Conservation (phyloP, 1,140 invertebrate species). For the Hyphantria cunea region DNA sequence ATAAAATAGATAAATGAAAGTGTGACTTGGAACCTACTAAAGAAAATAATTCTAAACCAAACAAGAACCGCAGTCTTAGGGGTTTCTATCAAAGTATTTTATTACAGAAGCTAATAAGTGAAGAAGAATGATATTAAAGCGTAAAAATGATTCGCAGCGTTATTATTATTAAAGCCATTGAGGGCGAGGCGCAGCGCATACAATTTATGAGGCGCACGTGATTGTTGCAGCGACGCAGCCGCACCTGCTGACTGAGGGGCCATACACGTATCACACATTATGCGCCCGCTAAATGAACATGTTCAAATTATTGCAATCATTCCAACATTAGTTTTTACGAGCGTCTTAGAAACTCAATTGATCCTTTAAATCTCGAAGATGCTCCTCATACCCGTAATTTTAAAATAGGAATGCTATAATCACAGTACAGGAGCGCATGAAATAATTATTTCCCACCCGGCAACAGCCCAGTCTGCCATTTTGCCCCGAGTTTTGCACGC, state of each 20-base stretch:
- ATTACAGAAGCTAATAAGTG: not conserved
- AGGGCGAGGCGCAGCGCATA: conserved; percentile 33
- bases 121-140: not conserved
- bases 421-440: no score
- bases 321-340: no score
- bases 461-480: not conserved
- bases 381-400: no score
- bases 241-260: not conserved
- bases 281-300: not conserved
- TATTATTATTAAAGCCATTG: conserved; percentile 36
- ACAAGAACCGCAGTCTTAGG: not conserved
- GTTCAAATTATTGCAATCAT: not conserved
- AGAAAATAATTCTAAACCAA: not conserved
- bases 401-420: no score
- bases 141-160: no score
- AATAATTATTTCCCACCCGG: no score
- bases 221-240: conserved; percentile 26
- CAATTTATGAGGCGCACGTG: conserved; percentile 52
- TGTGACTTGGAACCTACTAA: not conserved
- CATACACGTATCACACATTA: not conserved
- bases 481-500: not conserved
- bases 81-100: not conserved
- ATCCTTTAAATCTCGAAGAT: no score
- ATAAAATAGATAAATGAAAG: not conserved
- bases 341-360: no score